Base-by-base conservation (phyloP, 2,888 invertebrate genomes). In the Lepidocyrtoides sp. region DNA sequence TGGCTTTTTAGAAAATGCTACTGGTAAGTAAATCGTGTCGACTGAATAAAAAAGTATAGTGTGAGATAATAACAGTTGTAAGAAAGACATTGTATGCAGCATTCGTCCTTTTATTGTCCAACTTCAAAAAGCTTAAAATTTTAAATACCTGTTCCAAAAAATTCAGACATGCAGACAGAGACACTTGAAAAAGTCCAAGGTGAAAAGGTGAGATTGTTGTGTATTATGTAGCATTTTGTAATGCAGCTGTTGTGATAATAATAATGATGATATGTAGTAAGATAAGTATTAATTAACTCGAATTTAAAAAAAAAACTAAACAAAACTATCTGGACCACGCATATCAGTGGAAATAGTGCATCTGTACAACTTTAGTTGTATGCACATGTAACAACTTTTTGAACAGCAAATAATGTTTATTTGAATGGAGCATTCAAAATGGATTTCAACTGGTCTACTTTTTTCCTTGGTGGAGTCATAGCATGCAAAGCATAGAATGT, bases 341-440 rank as follows among this genome's bases (percentile, higher is more conserved):
- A 44, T 44, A 23, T 10, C 5, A 8, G 20, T 63, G 12, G 29
- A 63, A 32, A 32, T 32, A 14, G 1, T 63, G 26, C 32, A 4
- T 29, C 14, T 63, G 23, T 1, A 4, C 36, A n/a, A n/a, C n/a
- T n/a, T n/a, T 8, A 60, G 12, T 60, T 60, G 1, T 32, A 66
- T n/a, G 66, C n/a, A n/a, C n/a, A n/a, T n/a, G n/a, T n/a, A n/a
- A n/a, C 69, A 41, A 44, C 72, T 44, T 72, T 72, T 36, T 36
- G 36, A 36, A 7, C 2, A 36, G 7, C 3, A 36, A 7, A 36
- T 2, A 36, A 36, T 36, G 2, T 36, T 36, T 36, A 36, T 36
- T 36, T 36, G n/a, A n/a, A n/a, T 36, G 36, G 7, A 36, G 14
- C 3, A 17, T 10, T 29, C 23, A 26, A 4, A 26, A 26, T 20